Evolutionary conservation across 2,888 invertebrate species (phyloP), one percentile per base, ranked within the genome.

Genomic region (Hypselothyrea guttata): DNA sequence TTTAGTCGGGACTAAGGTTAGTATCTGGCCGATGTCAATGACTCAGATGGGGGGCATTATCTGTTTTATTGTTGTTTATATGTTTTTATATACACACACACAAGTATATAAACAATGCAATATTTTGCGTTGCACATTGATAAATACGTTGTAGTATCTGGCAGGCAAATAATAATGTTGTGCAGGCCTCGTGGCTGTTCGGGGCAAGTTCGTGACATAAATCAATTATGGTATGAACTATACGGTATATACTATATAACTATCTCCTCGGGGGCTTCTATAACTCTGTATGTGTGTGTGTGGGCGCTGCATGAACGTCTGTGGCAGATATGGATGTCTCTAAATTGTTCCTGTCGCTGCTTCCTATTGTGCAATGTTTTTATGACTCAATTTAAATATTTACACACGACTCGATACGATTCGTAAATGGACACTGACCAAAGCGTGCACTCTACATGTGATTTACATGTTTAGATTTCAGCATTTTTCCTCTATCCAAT

Each of bases 361-460:
- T 71, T 71, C 56, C 61, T 64, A 75, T 67, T 79, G 84, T 71
- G 76, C 82, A 75, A 83, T 53, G 35, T 57, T 62, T 62, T 65
- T 56, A 75, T 78, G 86, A 79, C 66, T 79, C 84, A 85, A 85
- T 79, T 82, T 51, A 55, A 68, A 83, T 84, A 63, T 79, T 76
- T 65, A 60, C 75, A 55, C 28, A 52, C 47, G 59, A 51, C 60
- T 38, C 38, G 38, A 18, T 60, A 58, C 34, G 12, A 45, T 45
- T 48, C 59, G 28, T 41, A 77, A 52, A 77, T 84, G 78, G 60
- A 56, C 75, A 74, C 54, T 74, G 60, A 38, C 54, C 58, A 55
- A 58, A 42, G 15, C 40, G 40, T 42, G 45, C 33, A 47, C 56
- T 37, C 53, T 40, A 66, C 73, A 68, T 68, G 59, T 37, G 54